phyloP scores from a whole-genome alignment of 2,113 vertebrate species.

The Clarias gariepinus region DNA sequence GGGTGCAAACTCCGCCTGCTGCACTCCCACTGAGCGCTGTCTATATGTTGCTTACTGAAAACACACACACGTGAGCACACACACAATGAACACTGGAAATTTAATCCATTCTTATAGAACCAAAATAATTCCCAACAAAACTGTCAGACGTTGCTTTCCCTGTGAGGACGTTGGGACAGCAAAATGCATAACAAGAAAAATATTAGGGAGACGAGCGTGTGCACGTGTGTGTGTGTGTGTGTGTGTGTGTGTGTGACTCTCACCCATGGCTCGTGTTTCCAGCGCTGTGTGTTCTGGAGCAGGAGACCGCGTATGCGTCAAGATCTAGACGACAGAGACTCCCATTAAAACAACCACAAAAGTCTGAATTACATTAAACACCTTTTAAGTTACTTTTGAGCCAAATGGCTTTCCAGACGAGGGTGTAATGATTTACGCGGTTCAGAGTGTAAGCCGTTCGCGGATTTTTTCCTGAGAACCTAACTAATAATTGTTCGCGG shows the following conservation, averaged over 20 bases:
- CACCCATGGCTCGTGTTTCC: slow-evolving; percentile 76
- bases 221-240: background rate
- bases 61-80: background rate
- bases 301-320: slow-evolving; percentile 67
- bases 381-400: background rate
- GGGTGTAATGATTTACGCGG: background rate
- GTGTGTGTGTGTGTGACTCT: background rate
- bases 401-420: background rate
- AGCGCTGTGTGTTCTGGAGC: slow-evolving; percentile 72
- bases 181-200: background rate
- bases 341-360: background rate
- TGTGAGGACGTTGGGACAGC: background rate
- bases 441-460: no score
- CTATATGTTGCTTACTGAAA: slow-evolving; percentile 58
- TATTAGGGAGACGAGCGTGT: background rate
- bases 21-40: slow-evolving; percentile 70
- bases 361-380: background rate
- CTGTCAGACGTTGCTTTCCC: background rate
- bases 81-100: background rate
- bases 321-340: slow-evolving; percentile 66
- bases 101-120: background rate
- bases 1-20: slow-evolving; percentile 67
- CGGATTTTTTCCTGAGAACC: no score
- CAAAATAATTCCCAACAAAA: background rate
- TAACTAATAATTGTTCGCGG: no score